Evolutionary conservation across 2,888 invertebrate species (phyloP).

Genomic region (Platycheirus rosarum): DNA sequence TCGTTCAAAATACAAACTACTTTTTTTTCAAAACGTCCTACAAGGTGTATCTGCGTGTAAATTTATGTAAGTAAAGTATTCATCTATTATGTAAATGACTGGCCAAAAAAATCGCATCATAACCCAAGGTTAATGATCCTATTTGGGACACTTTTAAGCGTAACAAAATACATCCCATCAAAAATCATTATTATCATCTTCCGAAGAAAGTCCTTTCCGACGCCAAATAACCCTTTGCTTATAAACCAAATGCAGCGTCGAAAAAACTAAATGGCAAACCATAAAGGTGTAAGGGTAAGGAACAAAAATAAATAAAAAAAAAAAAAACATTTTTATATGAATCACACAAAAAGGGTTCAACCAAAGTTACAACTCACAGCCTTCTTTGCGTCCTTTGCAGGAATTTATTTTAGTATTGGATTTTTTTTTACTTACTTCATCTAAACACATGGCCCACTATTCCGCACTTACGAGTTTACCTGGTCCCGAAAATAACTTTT

Average conservation of each 20-base stretch:
- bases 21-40: not conserved
- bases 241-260: not conserved
- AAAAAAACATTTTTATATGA: constrained; percentile 32
- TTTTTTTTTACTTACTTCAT: constrained; percentile 7
- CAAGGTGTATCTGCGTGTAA: constrained; percentile 6
- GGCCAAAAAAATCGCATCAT: constrained; percentile 9
- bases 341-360: constrained; percentile 49
- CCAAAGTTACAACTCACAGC: constrained; percentile 37
- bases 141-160: constrained; percentile 31
- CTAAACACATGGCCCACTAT: constrained; percentile 59
- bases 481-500: constrained; percentile 50
- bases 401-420: constrained; percentile 41
- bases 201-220: constrained; percentile 40
- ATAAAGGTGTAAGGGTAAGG: constrained; percentile 46
- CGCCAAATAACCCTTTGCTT: constrained; percentile 51
- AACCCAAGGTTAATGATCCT: constrained; percentile 28
- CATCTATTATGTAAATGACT: constrained; percentile 7
- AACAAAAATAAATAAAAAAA: not conserved
- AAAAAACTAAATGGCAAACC: constrained; percentile 57
- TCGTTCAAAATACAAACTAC: too few relatives aligned
- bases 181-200: constrained; percentile 25
- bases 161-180: constrained; percentile 25
- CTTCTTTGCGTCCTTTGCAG: not conserved
- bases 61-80: constrained; percentile 28
- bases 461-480: constrained; percentile 52